Percentiles rank a stretch among this genome's conserved stretches.
Evolutionary conservation across 2,888 invertebrate species (phyloP).

Genomic region (Mesodorylaimus sp.): DNA sequence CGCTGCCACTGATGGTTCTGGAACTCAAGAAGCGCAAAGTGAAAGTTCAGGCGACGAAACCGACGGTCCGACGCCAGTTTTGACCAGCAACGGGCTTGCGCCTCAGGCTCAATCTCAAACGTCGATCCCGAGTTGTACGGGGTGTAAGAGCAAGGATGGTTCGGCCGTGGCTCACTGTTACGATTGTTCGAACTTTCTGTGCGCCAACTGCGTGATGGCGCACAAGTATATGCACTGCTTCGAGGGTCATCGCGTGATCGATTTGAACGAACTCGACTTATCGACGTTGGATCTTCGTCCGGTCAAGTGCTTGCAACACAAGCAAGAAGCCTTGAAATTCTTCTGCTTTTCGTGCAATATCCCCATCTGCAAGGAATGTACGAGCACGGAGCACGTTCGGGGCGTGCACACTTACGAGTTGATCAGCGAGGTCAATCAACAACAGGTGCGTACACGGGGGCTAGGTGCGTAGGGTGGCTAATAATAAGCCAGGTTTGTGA

Average conservation of each 20-base stretch:
- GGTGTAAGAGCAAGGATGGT: slow-evolving; percentile 82
- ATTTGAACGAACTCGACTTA: slow-evolving; percentile 13
- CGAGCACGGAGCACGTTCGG: slow-evolving; percentile 60
- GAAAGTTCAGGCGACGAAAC: no score
- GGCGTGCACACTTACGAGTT: slow-evolving; percentile 4
- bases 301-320: slow-evolving; percentile 67
- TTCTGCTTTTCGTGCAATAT: slow-evolving; percentile 81
- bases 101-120: no score
- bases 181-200: slow-evolving; percentile 86
- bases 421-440: not conserved
- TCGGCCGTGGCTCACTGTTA: slow-evolving; percentile 87
- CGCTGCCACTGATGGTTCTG: no score
- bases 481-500: no score
- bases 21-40: no score
- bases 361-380: slow-evolving; percentile 87
- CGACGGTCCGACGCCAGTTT: no score
- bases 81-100: no score
- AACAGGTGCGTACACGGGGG: slow-evolving; percentile 15
- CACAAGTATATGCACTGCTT: slow-evolving; percentile 99
- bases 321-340: slow-evolving; percentile 70
- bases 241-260: slow-evolving; percentile 42
- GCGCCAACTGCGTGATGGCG: slow-evolving; percentile 91
- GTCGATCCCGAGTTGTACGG: slow-evolving; percentile 64
- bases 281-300: not conserved
- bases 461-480: no score